Percentiles rank a stretch among this genome's conserved stretches.
Evolutionary conservation across 1,140 invertebrate species (phyloP).

Genomic region (Tetragnatha versicolor): DNA sequence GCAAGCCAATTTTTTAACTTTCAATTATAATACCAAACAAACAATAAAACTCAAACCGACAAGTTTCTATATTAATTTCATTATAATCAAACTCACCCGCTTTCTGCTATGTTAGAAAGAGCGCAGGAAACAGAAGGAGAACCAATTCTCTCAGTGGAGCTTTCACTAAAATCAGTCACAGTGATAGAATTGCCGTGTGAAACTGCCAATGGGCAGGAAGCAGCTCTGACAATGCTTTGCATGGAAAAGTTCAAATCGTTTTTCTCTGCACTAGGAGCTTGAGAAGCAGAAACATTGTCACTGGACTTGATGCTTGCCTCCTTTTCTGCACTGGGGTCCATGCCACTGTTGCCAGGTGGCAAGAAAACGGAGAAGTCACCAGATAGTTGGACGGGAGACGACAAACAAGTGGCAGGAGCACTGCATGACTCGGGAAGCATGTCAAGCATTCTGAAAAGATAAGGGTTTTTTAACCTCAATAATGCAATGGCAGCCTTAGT

Average conservation of each 20-base stretch:
- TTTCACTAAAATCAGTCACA: slow-evolving; percentile 4
- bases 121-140: not conserved
- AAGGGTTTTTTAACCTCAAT: no score
- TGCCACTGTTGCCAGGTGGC: no score
- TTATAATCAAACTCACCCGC: not conserved
- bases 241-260: slow-evolving; percentile 5
- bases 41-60: not conserved
- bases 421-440: slow-evolving; percentile 59
- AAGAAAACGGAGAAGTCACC: slow-evolving; percentile 36
- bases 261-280: not conserved
- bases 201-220: slow-evolving; percentile 22
- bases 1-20: no score
- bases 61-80: not conserved
- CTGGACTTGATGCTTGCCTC: not conserved
- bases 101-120: not conserved
- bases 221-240: slow-evolving; percentile 15
- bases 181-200: not conserved
- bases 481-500: no score
- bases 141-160: not conserved
- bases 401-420: slow-evolving; percentile 72
- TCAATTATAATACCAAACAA: no score
- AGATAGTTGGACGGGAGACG: slow-evolving; percentile 65
- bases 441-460: slow-evolving; percentile 29
- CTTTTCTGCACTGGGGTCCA: no score
- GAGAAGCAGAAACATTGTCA: not conserved